Conservation (phyloP, 2,113 vertebrate species). For the Chloropsis cyanopogon region DNA sequence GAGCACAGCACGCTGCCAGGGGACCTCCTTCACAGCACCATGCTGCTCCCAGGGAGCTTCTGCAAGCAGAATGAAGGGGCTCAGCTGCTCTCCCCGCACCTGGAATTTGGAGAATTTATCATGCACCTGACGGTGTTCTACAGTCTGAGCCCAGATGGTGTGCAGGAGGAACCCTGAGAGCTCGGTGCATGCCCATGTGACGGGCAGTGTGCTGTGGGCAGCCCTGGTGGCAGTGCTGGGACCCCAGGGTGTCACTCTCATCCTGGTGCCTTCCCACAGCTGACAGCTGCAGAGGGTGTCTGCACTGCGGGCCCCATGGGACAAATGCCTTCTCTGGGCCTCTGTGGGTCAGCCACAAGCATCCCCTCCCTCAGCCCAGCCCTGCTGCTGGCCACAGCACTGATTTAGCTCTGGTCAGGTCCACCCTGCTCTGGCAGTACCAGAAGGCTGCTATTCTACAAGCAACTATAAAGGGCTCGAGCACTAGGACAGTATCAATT, state of each 20-base stretch:
- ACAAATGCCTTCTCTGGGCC: neutral
- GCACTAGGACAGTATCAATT: neutral
- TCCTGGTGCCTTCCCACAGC: neutral
- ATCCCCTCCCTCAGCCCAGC: neutral
- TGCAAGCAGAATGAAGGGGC: neutral
- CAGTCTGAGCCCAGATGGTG: neutral
- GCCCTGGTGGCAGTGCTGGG: neutral
- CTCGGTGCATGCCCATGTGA: rapidly evolving
- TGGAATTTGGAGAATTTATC: neutral
- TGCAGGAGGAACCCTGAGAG: neutral
- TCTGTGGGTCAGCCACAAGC: neutral
- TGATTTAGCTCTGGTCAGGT: neutral
- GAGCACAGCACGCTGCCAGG: neutral
- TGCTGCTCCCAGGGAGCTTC: neutral
- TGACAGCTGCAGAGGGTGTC: neutral
- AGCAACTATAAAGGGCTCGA: neutral
- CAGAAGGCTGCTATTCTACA: neutral
- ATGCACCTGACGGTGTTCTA: neutral
- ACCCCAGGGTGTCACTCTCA: neutral
- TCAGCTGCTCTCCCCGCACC: neutral
- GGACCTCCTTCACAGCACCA: neutral
- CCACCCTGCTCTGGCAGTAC: neutral
- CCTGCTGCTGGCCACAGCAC: neutral
- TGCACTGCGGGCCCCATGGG: neutral
- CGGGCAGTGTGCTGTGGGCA: neutral